Conservation (phyloP, 2,113 vertebrate species). For the Pluvialis apricaria region DNA sequence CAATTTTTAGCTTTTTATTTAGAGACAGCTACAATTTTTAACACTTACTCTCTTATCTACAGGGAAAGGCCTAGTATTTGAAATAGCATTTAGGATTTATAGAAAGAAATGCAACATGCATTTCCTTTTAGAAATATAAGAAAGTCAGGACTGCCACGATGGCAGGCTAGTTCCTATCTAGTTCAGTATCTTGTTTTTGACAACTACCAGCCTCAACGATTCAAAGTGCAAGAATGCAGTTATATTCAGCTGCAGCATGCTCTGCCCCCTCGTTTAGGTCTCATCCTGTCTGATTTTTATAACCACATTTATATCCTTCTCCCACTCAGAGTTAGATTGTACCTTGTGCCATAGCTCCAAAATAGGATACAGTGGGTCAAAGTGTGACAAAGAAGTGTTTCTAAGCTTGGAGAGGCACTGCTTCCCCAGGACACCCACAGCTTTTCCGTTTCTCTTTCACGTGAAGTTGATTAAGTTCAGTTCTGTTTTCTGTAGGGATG, state of each 20-base stretch:
- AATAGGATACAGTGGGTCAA: neutral
- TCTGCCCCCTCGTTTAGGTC: neutral
- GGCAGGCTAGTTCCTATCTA: neutral
- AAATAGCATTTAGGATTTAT: neutral
- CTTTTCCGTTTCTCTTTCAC: neutral
- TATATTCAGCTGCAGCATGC: neutral
- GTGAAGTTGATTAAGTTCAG: neutral
- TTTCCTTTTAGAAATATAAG: neutral
- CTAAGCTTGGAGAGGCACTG: neutral
- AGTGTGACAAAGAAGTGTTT: neutral
- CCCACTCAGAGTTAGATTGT: neutral
- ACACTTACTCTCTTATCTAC: conserved; percentile 20
- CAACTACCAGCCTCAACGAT: neutral
- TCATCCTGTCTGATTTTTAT: neutral
- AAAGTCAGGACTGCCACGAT: neutral
- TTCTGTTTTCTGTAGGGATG: neutral
- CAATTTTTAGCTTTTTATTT: conserved; percentile 14
- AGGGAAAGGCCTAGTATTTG: neutral
- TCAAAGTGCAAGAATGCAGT: neutral
- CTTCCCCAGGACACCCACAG: neutral
- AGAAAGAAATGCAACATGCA: neutral
- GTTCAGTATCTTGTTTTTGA: neutral
- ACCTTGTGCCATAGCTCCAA: neutral
- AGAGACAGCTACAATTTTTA: conserved; percentile 23
- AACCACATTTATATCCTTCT: neutral